A percentile compares a stretch with the other conserved stretches of the same genome.
Conservation (phyloP, 2,797 vertebrate species). For the Knipowitschia caucasica region DNA sequence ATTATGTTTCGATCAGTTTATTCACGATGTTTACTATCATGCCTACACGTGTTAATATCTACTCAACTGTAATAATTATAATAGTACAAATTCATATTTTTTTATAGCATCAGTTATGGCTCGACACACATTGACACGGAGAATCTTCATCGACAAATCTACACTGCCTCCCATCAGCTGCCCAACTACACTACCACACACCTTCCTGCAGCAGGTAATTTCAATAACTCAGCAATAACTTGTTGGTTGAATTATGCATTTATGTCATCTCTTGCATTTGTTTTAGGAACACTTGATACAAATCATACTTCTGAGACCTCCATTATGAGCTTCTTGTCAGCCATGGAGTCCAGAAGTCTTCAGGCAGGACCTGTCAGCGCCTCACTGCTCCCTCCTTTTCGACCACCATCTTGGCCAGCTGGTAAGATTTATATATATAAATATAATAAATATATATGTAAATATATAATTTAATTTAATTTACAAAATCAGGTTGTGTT, state of each 20-base stretch:
- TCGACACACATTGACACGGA: constrained; percentile 89
- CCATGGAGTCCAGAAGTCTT: constrained; percentile 89
- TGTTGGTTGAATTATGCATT: neutral
- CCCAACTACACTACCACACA: constrained; percentile 87
- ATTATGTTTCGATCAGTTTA: neutral
- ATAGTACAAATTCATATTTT: constrained; percentile 4
- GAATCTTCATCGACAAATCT: constrained; percentile 90
- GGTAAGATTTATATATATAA: constrained; percentile 64
- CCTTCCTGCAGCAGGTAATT: constrained; percentile 83
- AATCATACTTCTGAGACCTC: constrained; percentile 92
- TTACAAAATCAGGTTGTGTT: no score
- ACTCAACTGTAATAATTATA: neutral
- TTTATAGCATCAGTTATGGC: constrained; percentile 91
- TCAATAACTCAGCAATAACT: neutral
- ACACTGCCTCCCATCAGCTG: constrained; percentile 86
- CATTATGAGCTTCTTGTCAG: constrained; percentile 94
- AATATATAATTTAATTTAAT: no score
- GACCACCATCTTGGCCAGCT: constrained; percentile 91
- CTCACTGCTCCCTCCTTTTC: constrained; percentile 90
- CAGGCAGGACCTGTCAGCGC: constrained; percentile 92
- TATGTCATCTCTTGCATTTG: neutral
- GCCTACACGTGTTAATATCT: neutral
- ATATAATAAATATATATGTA: neutral
- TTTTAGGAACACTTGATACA: constrained; percentile 84
- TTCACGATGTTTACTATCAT: neutral